Conservation (phyloP, 2,888 invertebrate species). For the Tribolium freemani region DNA sequence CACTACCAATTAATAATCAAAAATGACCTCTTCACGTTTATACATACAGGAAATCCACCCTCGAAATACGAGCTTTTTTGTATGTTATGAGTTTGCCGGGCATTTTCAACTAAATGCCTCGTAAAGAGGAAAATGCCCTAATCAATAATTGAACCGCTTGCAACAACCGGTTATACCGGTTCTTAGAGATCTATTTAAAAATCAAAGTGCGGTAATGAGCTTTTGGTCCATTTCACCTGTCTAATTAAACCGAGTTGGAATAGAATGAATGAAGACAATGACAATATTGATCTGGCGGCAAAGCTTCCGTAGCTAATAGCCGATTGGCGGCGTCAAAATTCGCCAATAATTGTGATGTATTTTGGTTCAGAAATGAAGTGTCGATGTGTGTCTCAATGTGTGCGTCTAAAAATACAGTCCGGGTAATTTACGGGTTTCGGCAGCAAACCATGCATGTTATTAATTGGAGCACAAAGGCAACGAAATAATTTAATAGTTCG, state of each 20-base stretch:
- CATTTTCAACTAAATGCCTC: slow-evolving; percentile 32
- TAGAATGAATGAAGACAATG: background rate
- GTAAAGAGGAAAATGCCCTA: slow-evolving; percentile 4
- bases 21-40: slow-evolving; percentile 25
- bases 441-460: slow-evolving; percentile 36
- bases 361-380: background rate
- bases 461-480: slow-evolving; percentile 43
- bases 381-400: slow-evolving; percentile 21
- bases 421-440: slow-evolving; percentile 26
- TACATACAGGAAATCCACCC: slow-evolving; percentile 23
- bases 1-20: slow-evolving; percentile 31
- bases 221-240: background rate
- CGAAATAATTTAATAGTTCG: slow-evolving; percentile 43
- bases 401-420: background rate
- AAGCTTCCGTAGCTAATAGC: background rate
- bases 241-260: background rate
- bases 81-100: slow-evolving; percentile 2
- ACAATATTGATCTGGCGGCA: background rate
- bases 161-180: background rate
- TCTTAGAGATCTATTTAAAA: background rate
- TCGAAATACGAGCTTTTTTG: slow-evolving; percentile 4
- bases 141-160: too few species aligned
- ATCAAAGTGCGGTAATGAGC: background rate
- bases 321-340: background rate
- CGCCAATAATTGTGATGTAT: background rate